Conservation (phyloP, 2,113 vertebrate genomes). For the Seriola rivoliana region DNA sequence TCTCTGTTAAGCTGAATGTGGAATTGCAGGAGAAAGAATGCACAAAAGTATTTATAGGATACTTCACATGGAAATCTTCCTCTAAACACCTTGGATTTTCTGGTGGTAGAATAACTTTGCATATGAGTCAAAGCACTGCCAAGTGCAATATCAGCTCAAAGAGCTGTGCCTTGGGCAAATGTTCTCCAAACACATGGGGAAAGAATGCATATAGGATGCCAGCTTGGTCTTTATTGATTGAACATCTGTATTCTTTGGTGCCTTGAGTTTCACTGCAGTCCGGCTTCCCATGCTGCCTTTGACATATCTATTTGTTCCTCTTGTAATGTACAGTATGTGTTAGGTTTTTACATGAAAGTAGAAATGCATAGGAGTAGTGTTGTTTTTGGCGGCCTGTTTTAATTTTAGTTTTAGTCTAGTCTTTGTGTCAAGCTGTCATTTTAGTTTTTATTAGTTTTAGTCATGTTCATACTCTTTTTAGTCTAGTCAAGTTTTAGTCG, state of each 20-base stretch:
- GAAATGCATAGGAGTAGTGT: slow-evolving; percentile 14
- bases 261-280: neutral
- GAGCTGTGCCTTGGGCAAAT: slow-evolving; percentile 14
- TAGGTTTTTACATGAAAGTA: slow-evolving; percentile 34
- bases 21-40: neutral
- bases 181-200: neutral
- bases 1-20: neutral
- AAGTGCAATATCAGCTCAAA: slow-evolving; percentile 27
- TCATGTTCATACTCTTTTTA: too few relatives aligned
- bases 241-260: slow-evolving; percentile 19
- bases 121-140: slow-evolving; percentile 6
- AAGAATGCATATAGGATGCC: slow-evolving; percentile 1
- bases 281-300: slow-evolving; percentile 11
- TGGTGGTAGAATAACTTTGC: slow-evolving; percentile 1
- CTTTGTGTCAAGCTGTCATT: too few relatives aligned
- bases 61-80: slow-evolving; percentile 22
- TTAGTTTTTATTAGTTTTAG: too few relatives aligned
- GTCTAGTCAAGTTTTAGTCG: too few relatives aligned
- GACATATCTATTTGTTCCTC: slow-evolving; percentile 22
- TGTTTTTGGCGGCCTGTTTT: too few relatives aligned
- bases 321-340: neutral
- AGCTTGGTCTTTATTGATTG: slow-evolving; percentile 34
- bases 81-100: slow-evolving; percentile 33
- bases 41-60: slow-evolving; percentile 3
- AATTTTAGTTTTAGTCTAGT: too few relatives aligned